Percentiles rank a stretch among this genome's conserved stretches.
phyloP scores from a whole-genome alignment of 23 tunicate species.

The Oikopleura vanhoeffeni region DNA sequence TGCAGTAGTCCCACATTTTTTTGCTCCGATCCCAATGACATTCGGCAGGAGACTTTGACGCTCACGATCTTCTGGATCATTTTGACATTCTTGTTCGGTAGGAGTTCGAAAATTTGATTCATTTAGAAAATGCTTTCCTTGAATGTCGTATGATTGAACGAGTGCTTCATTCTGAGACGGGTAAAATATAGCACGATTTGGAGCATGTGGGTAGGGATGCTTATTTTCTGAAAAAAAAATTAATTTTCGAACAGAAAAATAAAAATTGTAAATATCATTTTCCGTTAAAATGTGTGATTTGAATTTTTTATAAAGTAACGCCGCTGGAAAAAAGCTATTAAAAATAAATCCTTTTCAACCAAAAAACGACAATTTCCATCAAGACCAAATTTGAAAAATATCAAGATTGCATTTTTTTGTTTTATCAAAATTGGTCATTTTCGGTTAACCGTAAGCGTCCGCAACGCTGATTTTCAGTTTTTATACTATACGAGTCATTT shows the following conservation, averaged over 20 bases:
- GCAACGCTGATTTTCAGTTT: too few species aligned
- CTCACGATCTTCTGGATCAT: not conserved
- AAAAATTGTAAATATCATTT: too few species aligned
- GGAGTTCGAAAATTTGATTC: not conserved
- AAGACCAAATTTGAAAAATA: too few species aligned
- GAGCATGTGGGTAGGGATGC: not conserved
- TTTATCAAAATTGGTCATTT: too few species aligned
- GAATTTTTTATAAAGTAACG: too few species aligned
- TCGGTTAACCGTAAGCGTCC: too few species aligned
- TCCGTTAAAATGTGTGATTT: too few species aligned
- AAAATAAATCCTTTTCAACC: too few species aligned
- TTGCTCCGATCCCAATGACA: constrained; percentile 10
- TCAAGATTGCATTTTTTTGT: too few species aligned
- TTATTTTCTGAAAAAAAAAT: not conserved
- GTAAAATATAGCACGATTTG: not conserved
- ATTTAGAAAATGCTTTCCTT: not conserved
- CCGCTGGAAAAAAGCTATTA: too few species aligned
- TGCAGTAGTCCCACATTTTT: constrained; percentile 2
- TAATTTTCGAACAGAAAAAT: not conserved
- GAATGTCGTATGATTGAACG: not conserved
- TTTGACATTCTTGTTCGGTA: not conserved
- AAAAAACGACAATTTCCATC: too few species aligned
- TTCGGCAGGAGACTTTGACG: not conserved
- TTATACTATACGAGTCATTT: too few species aligned
- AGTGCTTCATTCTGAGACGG: not conserved